Conservation (phyloP, 1,140 invertebrate species). For the Pseudobourletiella spinata region DNA sequence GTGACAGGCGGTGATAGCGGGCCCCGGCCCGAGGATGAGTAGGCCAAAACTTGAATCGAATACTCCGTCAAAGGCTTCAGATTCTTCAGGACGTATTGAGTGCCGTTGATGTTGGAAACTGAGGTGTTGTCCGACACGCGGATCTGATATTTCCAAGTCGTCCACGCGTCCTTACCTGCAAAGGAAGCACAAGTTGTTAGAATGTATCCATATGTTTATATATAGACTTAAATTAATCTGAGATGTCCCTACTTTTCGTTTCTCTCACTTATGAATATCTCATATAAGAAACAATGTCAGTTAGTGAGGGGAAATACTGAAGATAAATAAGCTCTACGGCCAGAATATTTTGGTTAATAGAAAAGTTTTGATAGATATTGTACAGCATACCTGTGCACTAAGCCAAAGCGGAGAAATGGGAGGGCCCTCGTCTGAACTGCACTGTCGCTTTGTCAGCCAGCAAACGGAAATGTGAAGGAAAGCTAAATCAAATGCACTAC, state of each 20-base stretch:
- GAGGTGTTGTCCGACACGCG: constrained; percentile 54
- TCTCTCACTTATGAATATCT: no score
- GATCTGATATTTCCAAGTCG: constrained; percentile 75
- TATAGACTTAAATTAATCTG: no score
- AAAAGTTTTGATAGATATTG: no score
- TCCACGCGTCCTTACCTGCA: constrained; percentile 61
- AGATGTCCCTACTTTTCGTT: no score
- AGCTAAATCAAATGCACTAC: constrained; percentile 21
- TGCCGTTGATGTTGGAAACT: constrained; percentile 44
- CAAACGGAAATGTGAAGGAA: neutral
- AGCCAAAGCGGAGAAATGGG: constrained; percentile 25
- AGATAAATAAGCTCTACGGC: no score
- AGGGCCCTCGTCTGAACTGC: constrained; percentile 10
- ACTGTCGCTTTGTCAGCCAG: neutral
- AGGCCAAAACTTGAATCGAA: constrained; percentile 61
- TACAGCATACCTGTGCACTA: constrained; percentile 36
- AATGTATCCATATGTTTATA: neutral
- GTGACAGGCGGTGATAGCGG: constrained; percentile 59
- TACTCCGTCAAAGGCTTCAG: constrained; percentile 46
- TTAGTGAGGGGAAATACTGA: constrained; percentile 6
- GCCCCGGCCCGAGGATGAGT: constrained; percentile 60
- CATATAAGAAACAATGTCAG: neutral
- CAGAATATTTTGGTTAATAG: no score
- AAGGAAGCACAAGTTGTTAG: constrained; percentile 6
- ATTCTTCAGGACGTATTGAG: constrained; percentile 44